Base-by-base conservation (phyloP, 2,797 vertebrate genomes). In the Tapirus indicus region DNA sequence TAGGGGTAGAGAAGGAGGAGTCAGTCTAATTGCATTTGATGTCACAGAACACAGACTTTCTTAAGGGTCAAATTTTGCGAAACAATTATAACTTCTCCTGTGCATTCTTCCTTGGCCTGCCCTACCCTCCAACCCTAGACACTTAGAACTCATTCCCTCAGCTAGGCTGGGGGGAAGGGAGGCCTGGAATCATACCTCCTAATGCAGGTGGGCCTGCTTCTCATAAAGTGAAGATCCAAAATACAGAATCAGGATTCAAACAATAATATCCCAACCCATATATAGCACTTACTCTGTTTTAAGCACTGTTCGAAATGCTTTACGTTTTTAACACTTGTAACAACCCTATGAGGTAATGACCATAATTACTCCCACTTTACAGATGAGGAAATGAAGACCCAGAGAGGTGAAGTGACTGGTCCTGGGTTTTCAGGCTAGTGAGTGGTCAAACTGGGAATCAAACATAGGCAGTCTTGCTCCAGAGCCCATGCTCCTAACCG, bases 41-140 rank as follows among this genome's bases (percentile, higher is more conserved):
- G 54, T 75, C 91, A 91, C 52, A 89, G 71, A 96, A 80, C 74
- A 95, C 86, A 79, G 77, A 66, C 58, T 62, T 95, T 68, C 86
- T 72, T 47, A 85, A 83, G 54, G 68, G 72, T 88, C 82, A 91
- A 89, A 47, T 88, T 94, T 93, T 80, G 23, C 29, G 68, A 85
- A 86, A 84, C 47, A 97, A 27, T 69, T 85, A 79, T 35, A 82
- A 44, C 35, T 93, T 93, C 68, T 92, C 29, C n/a, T 75, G 23
- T 79, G 18, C 18, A 38, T 2, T 89, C n/a, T 69, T 92, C 52
- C 78, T 80, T 78, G 35, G 35, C 27, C 75, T 83, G 12, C 10
- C 25, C 35, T 83, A 35, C 38, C 52, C 25, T 85, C 72, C 32
- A 84, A 35, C 10, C 27, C n/a, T 66, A 88, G 49, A 71, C 29